phyloP scores from a whole-genome alignment of 2,888 invertebrate genomes.

The Leucophenga maculata region DNA sequence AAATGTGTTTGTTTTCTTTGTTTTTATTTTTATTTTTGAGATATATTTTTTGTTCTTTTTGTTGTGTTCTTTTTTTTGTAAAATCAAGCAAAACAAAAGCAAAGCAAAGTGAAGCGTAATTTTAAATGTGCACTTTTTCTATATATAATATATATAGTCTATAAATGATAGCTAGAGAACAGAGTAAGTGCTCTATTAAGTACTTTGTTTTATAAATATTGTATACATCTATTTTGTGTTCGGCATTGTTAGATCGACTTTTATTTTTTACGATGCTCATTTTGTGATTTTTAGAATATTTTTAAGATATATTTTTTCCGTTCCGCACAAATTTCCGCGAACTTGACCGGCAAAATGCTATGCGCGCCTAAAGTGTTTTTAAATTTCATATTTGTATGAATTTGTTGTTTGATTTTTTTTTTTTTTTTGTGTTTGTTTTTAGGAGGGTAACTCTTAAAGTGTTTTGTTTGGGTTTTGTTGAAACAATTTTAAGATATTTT shows the following conservation, averaged over 20 bases:
- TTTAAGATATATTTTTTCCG: not conserved
- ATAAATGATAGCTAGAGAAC: not conserved
- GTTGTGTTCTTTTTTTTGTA: not conserved
- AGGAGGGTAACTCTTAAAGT: no score
- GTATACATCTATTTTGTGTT: not conserved
- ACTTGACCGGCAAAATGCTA: not conserved
- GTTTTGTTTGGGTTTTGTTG: no score
- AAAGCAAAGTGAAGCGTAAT: not conserved
- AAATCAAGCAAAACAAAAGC: not conserved
- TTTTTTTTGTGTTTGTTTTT: no score
- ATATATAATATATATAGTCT: not conserved
- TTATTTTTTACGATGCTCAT: not conserved
- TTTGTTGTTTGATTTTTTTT: no score
- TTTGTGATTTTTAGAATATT: not conserved
- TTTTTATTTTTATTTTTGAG: no score
- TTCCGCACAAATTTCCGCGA: not conserved
- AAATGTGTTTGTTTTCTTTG: not conserved
- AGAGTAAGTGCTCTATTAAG: slow-evolving; percentile 6
- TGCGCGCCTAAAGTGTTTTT: not conserved
- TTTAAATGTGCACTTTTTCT: slow-evolving; percentile 14
- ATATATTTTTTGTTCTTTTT: not conserved
- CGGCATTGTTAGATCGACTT: not conserved
- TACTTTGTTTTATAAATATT: slow-evolving; percentile 10
- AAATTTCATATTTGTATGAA: not conserved
- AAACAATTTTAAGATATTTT: no score